phyloP scores from a whole-genome alignment of 2,113 vertebrate genomes.

The Rhea pennata region DNA sequence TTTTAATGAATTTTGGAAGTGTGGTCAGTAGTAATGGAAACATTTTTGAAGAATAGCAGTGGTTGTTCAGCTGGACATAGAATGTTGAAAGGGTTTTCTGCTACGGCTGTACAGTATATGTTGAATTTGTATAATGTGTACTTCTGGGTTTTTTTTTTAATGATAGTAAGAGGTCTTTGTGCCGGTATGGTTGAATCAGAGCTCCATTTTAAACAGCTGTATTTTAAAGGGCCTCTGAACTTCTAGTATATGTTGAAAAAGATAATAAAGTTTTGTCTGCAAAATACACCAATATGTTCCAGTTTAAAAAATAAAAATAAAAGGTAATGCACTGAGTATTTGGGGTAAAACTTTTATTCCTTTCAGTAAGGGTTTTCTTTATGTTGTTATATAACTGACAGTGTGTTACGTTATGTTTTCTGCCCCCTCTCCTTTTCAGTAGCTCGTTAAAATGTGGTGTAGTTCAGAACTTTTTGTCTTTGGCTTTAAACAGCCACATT shows the following conservation, averaged over 20 bases:
- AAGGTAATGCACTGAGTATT: neutral
- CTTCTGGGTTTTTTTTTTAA: conserved; percentile 49
- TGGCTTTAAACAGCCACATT: conserved; percentile 54
- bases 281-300: conserved; percentile 28
- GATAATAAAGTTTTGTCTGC: conserved; percentile 46
- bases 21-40: conserved; percentile 50
- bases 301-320: neutral
- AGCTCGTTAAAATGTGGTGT: conserved; percentile 8
- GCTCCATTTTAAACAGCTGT: conserved; percentile 58
- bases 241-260: conserved; percentile 44
- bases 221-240: conserved; percentile 36
- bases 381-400: conserved; percentile 34
- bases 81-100: conserved; percentile 65
- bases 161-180: conserved; percentile 42
- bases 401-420: conserved; percentile 17
- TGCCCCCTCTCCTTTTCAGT: neutral
- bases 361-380: conserved; percentile 37
- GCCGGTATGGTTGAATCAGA: conserved; percentile 45
- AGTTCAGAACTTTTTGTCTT: conserved; percentile 8
- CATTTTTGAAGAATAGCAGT: conserved; percentile 43
- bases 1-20: conserved; percentile 61
- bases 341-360: neutral
- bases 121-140: conserved; percentile 61
- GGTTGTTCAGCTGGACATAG: conserved; percentile 60
- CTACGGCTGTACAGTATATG: conserved; percentile 55